Evolutionary conservation across 2,888 invertebrate species (phyloP).

Genomic region (Nectonema munidae): DNA sequence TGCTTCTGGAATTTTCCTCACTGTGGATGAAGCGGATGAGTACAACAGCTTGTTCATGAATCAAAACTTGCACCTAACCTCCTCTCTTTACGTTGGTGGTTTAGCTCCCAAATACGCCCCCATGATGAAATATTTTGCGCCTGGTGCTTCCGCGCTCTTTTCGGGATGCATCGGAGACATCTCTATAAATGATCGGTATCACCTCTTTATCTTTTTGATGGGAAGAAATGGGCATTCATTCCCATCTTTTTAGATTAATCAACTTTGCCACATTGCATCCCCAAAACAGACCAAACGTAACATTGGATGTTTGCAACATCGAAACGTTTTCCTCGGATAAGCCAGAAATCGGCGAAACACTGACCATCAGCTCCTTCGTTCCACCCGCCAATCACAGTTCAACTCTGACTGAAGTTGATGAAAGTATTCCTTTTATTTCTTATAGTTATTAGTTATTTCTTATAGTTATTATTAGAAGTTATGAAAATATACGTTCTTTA

Average conservation of each 20-base stretch:
- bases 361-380: no score
- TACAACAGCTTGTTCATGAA: slow-evolving; percentile 20
- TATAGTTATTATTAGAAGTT: no score
- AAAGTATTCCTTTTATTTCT: no score
- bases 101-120: slow-evolving; percentile 30
- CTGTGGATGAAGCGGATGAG: slow-evolving; percentile 25
- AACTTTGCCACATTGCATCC: slow-evolving; percentile 17
- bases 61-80: slow-evolving; percentile 30
- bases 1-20: slow-evolving; percentile 33
- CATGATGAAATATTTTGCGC: slow-evolving; percentile 21
- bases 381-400: no score
- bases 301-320: no score
- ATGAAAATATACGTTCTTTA: no score
- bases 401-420: no score
- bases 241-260: not conserved
- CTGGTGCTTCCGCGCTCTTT: slow-evolving; percentile 29
- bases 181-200: slow-evolving; percentile 43
- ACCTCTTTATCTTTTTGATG: no score
- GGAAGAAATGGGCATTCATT: no score
- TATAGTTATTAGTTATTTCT: no score
- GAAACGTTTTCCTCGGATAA: no score
- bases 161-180: slow-evolving; percentile 69
- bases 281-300: slow-evolving; percentile 8
- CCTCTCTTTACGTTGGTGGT: slow-evolving; percentile 53
- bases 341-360: no score